phyloP scores from a whole-genome alignment of 2,113 vertebrate genomes.

The Sapajus apella region DNA sequence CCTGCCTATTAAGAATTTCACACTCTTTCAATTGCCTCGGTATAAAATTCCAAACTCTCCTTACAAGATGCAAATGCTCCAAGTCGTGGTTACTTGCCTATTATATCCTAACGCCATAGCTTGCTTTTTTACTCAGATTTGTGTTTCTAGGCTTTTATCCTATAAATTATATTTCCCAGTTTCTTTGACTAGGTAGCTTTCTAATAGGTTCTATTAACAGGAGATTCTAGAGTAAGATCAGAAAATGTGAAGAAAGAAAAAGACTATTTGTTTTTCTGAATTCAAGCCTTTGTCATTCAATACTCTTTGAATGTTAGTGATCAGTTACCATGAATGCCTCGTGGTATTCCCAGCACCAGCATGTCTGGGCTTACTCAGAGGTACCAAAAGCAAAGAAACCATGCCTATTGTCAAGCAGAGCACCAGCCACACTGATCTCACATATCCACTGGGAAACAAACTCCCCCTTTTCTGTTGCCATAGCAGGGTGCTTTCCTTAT shows the following conservation, averaged over 20 bases:
- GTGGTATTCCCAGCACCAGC: too few relatives aligned
- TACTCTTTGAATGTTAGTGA: background rate
- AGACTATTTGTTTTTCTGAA: background rate
- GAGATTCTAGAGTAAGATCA: background rate
- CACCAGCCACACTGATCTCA: background rate
- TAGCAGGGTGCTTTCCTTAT: background rate
- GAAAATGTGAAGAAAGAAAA: background rate
- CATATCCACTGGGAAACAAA: background rate
- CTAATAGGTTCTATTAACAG: background rate
- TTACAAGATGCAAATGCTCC: background rate
- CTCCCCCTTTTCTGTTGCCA: background rate
- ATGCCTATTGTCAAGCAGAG: background rate
- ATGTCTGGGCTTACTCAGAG: rapidly evolving
- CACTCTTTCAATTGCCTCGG: background rate
- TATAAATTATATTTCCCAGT: background rate
- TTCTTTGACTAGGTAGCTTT: background rate
- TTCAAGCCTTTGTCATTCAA: background rate
- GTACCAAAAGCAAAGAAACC: background rate
- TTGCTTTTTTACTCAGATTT: background rate
- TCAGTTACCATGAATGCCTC: background rate
- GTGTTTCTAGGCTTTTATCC: background rate
- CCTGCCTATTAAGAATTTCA: background rate
- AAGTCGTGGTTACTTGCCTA: background rate
- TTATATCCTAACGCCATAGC: background rate
- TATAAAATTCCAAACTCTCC: background rate